phyloP scores from a whole-genome alignment of 2,797 vertebrate genomes.

The Scomberomorus guttatus region DNA sequence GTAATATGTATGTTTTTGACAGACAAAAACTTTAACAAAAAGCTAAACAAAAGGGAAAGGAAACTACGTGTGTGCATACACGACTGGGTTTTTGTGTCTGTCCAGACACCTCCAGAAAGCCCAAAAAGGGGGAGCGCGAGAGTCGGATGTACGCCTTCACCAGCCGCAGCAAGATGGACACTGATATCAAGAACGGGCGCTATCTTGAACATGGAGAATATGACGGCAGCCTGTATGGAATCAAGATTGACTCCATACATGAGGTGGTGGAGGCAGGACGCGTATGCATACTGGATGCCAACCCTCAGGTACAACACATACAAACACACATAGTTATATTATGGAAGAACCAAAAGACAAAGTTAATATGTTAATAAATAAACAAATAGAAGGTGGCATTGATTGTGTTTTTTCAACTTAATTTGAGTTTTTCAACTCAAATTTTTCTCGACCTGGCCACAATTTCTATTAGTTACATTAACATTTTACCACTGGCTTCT shows the following conservation, averaged over 20 bases:
- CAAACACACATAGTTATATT: neutral
- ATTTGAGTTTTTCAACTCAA: too few species aligned
- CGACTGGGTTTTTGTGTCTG: neutral
- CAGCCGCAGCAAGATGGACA: slow-evolving; percentile 93
- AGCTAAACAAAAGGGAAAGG: neutral
- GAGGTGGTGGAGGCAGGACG: slow-evolving; percentile 92
- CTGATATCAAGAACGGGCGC: slow-evolving; percentile 91
- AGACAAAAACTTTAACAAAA: neutral
- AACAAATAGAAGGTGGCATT: neutral
- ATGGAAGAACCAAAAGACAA: neutral
- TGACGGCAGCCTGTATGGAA: slow-evolving; percentile 94
- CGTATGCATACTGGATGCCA: slow-evolving; percentile 94
- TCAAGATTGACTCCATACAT: slow-evolving; percentile 94
- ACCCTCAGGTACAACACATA: slow-evolving; percentile 89
- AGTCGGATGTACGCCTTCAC: slow-evolving; percentile 94
- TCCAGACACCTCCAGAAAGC: slow-evolving; percentile 91
- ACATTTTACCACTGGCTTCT: too few species aligned
- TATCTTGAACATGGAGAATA: slow-evolving; percentile 96
- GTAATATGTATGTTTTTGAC: neutral
- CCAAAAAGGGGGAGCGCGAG: slow-evolving; percentile 90
- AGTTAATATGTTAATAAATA: neutral
- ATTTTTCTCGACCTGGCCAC: too few species aligned
- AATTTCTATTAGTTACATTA: too few species aligned
- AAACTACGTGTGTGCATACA: neutral
- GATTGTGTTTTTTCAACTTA: too few species aligned